Evolutionary conservation across 2,797 vertebrate genomes (phyloP), one percentile per base, ranked within the genome.

Genomic region (Todus mexicanus): DNA sequence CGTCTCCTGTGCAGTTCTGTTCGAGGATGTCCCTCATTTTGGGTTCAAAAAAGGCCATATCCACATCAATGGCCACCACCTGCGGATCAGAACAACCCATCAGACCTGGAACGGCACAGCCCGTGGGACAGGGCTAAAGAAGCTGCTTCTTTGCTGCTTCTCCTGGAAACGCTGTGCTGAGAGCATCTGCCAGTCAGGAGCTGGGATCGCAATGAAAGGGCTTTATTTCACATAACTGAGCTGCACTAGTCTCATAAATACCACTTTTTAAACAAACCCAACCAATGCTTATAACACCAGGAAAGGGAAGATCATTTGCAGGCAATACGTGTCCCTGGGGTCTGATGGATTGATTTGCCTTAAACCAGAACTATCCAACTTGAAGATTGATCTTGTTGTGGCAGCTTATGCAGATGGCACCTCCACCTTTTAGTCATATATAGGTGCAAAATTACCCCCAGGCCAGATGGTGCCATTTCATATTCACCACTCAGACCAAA

Each of bases 31-130:
- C 99, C 69, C 97, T 98, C 99, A 99, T 99, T 98, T 99, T 99
- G 5, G 99, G 99, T 96, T 99, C 99, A 71, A 99, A 99, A 97
- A 99, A 99, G 57, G 98, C 99, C 99, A 99, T 99, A 97, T 99
- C 99, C 95, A 99, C 98, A 45, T 99, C 99, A 35, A 99, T 99
- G 29, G 99, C 99, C 45, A 99, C 99, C 77, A 99, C 99, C 99
- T 99, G 97, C 25, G 91, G 72, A 97, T 29, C 47, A 91, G 93
- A 94, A 54, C 61, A 96, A 86, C 29, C 33, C 26, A 23, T 47
- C 26, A 93, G 92, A 89, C 35, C 66, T 65, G 69, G 65, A 76
- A 82, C 2, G 0, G 51, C 68, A 61, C 33, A 77, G 40, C 33
- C 56, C 21, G 43, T 0, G 1, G 50, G 38, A 64, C 37, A 33